Evolutionary conservation across 2,797 vertebrate species (phyloP).

Genomic region (Muscicapa comitata): DNA sequence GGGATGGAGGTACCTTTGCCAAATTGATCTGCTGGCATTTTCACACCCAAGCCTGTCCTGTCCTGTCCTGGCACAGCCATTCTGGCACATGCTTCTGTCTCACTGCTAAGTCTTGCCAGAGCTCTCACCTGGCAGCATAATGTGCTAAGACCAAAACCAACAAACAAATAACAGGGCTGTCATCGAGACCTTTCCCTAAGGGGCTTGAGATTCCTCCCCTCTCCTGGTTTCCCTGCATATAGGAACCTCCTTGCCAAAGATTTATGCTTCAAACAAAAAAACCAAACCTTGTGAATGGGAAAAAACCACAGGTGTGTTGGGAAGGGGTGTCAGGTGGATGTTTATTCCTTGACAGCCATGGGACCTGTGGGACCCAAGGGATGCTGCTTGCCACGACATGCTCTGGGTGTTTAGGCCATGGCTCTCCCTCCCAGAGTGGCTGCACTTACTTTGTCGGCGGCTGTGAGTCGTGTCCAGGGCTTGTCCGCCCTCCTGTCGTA

Average conservation of each 20-base stretch:
- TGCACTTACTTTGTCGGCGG: constrained; percentile 89
- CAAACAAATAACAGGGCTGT: background rate
- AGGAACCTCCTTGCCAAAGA: background rate
- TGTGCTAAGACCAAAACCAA: background rate
- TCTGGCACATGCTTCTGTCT: background rate
- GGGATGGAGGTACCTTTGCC: background rate
- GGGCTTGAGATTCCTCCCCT: background rate
- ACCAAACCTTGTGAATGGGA: background rate
- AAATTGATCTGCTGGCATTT: background rate
- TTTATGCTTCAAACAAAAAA: background rate
- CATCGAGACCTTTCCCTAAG: background rate
- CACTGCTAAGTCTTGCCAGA: background rate
- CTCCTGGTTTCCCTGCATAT: background rate
- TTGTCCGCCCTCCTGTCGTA: constrained; percentile 96
- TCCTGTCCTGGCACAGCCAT: background rate
- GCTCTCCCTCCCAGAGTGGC: background rate
- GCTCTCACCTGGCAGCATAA: background rate
- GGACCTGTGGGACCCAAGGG: background rate
- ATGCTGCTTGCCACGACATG: background rate
- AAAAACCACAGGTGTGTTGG: background rate
- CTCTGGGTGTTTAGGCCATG: background rate
- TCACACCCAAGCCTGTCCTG: background rate
- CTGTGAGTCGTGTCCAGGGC: constrained; percentile 96
- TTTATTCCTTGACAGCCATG: background rate
- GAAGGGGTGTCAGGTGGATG: background rate